Percentiles rank a stretch among this genome's conserved stretches.
phyloP scores from a whole-genome alignment of 2,113 vertebrate genomes.

The Bufo gargarizans region DNA sequence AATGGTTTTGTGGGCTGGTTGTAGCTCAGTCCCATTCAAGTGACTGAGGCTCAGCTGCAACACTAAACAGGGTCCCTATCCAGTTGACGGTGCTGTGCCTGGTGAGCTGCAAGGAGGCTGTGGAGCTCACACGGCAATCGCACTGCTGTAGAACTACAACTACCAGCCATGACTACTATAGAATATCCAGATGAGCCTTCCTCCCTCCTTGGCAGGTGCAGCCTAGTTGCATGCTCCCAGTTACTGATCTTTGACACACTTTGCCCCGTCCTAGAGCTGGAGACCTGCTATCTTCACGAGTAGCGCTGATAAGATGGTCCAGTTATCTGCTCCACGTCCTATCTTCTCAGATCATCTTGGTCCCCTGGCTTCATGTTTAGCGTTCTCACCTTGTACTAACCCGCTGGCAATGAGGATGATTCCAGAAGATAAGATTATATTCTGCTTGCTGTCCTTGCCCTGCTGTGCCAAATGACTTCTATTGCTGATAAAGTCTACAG shows the following conservation, averaged over 20 bases:
- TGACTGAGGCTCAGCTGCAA: too few relatives aligned
- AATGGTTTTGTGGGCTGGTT: too few relatives aligned
- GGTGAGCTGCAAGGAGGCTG: too few relatives aligned
- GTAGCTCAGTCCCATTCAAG: too few relatives aligned
- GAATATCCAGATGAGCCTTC: neutral
- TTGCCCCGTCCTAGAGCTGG: conserved; percentile 1
- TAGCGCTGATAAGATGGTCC: conserved; percentile 30
- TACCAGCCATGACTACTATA: neutral
- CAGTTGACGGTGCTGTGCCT: too few relatives aligned
- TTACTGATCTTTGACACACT: neutral
- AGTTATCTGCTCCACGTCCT: conserved; percentile 7
- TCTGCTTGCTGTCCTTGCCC: conserved; percentile 34
- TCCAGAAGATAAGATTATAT: conserved; percentile 26
- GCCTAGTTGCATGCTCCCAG: neutral
- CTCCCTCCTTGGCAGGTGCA: neutral
- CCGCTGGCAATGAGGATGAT: conserved; percentile 28
- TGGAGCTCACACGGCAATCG: too few relatives aligned
- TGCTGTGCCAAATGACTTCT: neutral
- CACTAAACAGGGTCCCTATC: too few relatives aligned
- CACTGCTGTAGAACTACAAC: neutral
- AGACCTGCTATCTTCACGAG: neutral
- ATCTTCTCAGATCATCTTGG: conserved; percentile 16
- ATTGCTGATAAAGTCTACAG: neutral
- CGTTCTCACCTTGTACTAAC: conserved; percentile 55
- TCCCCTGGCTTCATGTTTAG: conserved; percentile 27